A percentile compares a stretch with the other conserved stretches of the same genome.
Evolutionary conservation across 2,888 invertebrate species (phyloP).

Genomic region (Campoplex capitator): DNA sequence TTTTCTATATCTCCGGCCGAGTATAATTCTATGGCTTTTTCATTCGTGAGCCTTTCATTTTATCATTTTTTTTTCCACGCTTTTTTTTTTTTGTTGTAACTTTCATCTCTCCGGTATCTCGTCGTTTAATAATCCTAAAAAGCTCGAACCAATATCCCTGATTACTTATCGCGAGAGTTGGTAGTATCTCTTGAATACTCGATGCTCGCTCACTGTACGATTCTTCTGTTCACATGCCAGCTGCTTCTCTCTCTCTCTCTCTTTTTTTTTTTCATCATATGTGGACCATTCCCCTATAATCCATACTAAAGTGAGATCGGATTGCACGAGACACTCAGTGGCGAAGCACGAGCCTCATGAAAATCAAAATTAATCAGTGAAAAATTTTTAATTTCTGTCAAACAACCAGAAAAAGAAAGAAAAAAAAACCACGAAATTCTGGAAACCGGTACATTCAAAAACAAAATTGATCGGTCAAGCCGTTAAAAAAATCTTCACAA

Average conservation of each 20-base stretch:
- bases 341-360: not conserved
- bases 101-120: constrained; percentile 13
- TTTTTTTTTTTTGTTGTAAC: constrained; percentile 13
- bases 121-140: constrained; percentile 63
- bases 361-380: not conserved
- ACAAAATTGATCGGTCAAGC: not conserved
- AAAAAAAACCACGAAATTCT: not conserved
- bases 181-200: constrained; percentile 37
- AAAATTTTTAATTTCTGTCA: not conserved
- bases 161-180: constrained; percentile 54
- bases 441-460: not conserved
- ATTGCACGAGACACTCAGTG: not conserved
- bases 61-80: not conserved
- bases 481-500: not conserved
- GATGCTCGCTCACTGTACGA: not conserved
- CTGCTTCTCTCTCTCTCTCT: not conserved
- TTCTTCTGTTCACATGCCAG: constrained; percentile 16
- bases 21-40: constrained; percentile 1
- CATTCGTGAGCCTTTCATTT: not conserved
- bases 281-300: constrained; percentile 11
- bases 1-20: not conserved
- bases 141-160: constrained; percentile 60
- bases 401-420: not conserved
- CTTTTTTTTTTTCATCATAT: not conserved
- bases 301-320: constrained; percentile 9